A percentile compares a stretch with the other conserved stretches of the same genome.
Evolutionary conservation across 2,888 invertebrate species (phyloP).

Genomic region (Eupithecia abbreviata): DNA sequence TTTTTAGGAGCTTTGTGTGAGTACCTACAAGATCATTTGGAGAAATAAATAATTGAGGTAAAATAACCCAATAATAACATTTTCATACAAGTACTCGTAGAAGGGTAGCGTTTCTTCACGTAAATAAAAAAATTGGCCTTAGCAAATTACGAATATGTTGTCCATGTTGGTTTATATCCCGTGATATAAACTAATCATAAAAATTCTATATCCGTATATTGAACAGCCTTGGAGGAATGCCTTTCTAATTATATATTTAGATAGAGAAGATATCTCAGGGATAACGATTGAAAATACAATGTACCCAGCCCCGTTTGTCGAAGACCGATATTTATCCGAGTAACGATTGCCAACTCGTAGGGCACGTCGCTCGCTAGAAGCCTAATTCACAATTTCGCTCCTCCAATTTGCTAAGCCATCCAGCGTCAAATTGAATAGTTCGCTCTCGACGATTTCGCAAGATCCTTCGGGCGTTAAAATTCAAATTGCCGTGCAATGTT

Average conservation of each 20-base stretch:
- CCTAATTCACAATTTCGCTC: conserved; percentile 33
- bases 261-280: neutral
- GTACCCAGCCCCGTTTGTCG: neutral
- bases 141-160: neutral
- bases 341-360: conserved; percentile 7
- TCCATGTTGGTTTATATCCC: neutral
- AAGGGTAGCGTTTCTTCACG: neutral
- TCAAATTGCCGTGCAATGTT: conserved; percentile 14
- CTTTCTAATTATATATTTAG: neutral
- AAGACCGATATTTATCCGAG: conserved; percentile 13
- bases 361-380: conserved; percentile 14
- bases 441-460: conserved; percentile 14
- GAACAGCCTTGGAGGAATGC: neutral
- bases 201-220: neutral
- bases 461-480: conserved; percentile 1
- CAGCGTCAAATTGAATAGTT: conserved; percentile 41
- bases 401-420: conserved; percentile 39
- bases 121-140: neutral
- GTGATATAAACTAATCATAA: too few relatives aligned
- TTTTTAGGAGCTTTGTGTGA: neutral
- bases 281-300: neutral
- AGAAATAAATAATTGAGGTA: neutral
- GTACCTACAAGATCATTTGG: neutral
- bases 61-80: neutral
- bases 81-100: neutral